Conservation (phyloP, 1,140 invertebrate species). For the Lutraria rhynchaena region DNA sequence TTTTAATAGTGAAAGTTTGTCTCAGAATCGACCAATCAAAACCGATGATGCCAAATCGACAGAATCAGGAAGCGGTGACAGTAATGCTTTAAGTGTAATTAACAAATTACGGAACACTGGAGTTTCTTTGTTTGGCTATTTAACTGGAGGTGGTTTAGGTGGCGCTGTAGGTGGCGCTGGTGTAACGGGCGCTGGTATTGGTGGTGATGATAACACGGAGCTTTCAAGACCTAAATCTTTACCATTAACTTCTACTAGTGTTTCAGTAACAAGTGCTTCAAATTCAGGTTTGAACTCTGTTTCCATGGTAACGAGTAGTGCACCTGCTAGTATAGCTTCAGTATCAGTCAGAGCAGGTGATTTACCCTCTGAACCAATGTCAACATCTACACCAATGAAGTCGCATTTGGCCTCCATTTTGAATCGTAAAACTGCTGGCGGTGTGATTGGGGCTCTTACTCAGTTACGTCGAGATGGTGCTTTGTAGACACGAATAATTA, state of each 20-base stretch:
- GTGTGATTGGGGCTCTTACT: conserved; percentile 74
- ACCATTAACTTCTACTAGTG: conserved; percentile 13
- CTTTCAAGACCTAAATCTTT: conserved; percentile 23
- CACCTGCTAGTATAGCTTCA: background rate
- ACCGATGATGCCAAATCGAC: background rate
- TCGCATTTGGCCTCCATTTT: conserved; percentile 53
- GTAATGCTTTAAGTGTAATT: conserved; percentile 54
- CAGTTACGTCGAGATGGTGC: conserved; percentile 70
- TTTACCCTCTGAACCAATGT: conserved; percentile 76
- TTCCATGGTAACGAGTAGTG: conserved; percentile 9
- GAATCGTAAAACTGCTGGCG: conserved; percentile 52
- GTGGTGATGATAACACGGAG: background rate
- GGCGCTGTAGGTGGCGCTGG: background rate
- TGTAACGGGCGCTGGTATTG: background rate
- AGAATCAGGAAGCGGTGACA: conserved; percentile 17
- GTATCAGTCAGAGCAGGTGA: background rate
- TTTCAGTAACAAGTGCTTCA: background rate
- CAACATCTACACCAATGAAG: conserved; percentile 31
- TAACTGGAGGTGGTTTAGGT: conserved; percentile 55
- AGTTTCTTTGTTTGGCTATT: conserved; percentile 69
- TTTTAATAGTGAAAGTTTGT: conserved; percentile 1
- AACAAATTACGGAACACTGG: conserved; percentile 74
- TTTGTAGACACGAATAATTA: conserved; percentile 34
- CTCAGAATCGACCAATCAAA: conserved; percentile 2
- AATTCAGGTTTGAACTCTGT: conserved; percentile 2